Conservation (phyloP, 1,140 invertebrate species). For the Pseudomyrmex sp. region DNA sequence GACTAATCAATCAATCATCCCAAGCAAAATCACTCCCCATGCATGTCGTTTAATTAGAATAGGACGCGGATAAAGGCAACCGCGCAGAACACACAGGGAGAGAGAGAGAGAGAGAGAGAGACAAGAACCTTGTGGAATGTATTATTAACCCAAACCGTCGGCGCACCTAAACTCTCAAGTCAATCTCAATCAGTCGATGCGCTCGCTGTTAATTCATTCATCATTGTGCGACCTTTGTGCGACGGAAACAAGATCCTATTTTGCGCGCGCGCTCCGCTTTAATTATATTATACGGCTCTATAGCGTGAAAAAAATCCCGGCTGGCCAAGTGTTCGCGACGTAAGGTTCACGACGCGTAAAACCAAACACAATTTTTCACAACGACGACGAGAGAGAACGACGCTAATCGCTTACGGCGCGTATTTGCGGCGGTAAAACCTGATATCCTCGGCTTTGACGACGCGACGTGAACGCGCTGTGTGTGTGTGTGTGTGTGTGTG, state of each 20-base stretch:
- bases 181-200: slow-evolving; percentile 40
- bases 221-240: too few species aligned
- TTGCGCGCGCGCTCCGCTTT: not conserved
- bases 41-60: slow-evolving; percentile 58
- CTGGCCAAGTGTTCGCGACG: not conserved
- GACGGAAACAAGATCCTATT: not conserved
- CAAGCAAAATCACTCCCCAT: not conserved
- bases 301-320: slow-evolving; percentile 4
- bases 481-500: too few species aligned
- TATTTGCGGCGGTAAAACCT: not conserved
- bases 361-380: slow-evolving; percentile 17
- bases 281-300: slow-evolving; percentile 32
- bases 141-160: slow-evolving; percentile 29
- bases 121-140: slow-evolving; percentile 25
- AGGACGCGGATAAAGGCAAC: slow-evolving; percentile 20
- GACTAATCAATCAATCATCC: slow-evolving; percentile 39
- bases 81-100: too few species aligned
- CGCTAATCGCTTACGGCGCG: slow-evolving; percentile 1
- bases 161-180: slow-evolving; percentile 9
- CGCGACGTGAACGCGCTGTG: not conserved
- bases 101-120: not conserved
- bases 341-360: not conserved
- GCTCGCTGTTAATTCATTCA: not conserved
- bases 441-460: slow-evolving; percentile 2
- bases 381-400: not conserved